These are phyloP conservation scores for Limnephilus lunatus DNA, from an alignment of 2,888 invertebrate species.

Conservation along the genomic window DNA sequence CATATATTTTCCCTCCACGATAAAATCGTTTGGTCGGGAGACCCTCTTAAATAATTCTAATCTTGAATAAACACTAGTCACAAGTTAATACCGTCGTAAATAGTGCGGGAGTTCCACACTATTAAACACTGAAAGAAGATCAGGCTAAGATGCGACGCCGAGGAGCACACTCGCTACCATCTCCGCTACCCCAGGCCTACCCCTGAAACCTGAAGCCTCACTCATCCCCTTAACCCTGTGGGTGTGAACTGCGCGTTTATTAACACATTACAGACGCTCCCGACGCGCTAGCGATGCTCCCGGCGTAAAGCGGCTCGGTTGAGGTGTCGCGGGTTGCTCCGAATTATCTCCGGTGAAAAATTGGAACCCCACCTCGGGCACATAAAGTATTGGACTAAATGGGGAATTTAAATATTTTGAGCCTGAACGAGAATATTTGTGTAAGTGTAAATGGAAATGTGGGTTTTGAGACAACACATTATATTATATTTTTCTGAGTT, in stretches of 20 bases:
- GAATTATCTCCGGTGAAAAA: slow-evolving; percentile 27
- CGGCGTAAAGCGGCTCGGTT: not conserved
- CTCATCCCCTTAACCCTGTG: not conserved
- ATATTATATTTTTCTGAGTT: too few relatives aligned
- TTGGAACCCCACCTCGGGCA: not conserved
- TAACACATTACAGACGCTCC: slow-evolving; percentile 25
- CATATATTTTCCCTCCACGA: not conserved
- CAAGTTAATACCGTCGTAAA: not conserved
- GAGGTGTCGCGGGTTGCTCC: slow-evolving; percentile 6
- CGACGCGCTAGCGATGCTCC: not conserved
- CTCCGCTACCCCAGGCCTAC: not conserved
- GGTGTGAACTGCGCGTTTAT: slow-evolving; percentile 41
- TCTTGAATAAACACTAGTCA: slow-evolving; percentile 2
- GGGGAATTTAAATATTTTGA: not conserved
- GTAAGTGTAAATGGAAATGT: not conserved
- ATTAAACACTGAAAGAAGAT: not conserved
- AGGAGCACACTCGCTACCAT: not conserved
- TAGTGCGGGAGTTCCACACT: not conserved
- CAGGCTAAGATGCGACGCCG: not conserved
- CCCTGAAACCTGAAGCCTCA: not conserved
- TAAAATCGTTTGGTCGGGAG: not conserved
- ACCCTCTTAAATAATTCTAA: not conserved
- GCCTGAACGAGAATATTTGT: not conserved
- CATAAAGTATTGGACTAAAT: slow-evolving; percentile 1
- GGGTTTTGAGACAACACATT: not conserved